phyloP scores from a whole-genome alignment of 2,888 invertebrate species.

The Pyrocoelia pectoralis region DNA sequence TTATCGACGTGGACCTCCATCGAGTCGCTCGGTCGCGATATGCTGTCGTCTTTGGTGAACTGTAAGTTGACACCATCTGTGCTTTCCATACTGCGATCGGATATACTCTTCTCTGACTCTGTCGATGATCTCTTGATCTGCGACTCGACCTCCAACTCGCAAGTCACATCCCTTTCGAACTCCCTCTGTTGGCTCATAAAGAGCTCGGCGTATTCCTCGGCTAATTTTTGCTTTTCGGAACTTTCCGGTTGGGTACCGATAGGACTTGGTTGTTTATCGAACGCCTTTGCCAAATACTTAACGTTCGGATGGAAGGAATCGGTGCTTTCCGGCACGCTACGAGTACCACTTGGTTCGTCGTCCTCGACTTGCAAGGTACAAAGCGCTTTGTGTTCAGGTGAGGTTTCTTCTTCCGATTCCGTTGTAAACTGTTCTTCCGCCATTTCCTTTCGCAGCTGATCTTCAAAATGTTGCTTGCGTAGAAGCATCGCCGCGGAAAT shows the following conservation, averaged over 20 bases:
- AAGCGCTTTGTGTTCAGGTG: conserved; percentile 61
- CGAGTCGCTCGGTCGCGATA: conserved; percentile 59
- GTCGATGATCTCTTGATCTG: conserved; percentile 46
- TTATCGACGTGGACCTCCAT: conserved; percentile 64
- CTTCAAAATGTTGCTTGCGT: conserved; percentile 67
- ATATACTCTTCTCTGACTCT: conserved; percentile 53
- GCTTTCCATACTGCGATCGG: conserved; percentile 44
- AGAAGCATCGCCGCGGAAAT: conserved; percentile 64
- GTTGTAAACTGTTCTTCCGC: conserved; percentile 62
- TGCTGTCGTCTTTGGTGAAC: conserved; percentile 37
- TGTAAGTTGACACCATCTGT: conserved; percentile 37
- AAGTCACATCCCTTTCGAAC: conserved; percentile 16
- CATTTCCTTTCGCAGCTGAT: conserved; percentile 68
- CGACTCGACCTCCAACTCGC: conserved; percentile 35
- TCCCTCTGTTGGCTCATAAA: conserved; percentile 30
- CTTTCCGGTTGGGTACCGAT: conserved; percentile 42
- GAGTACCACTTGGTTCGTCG: conserved; percentile 42
- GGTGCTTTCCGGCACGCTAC: conserved; percentile 37
- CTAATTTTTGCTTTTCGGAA: conserved; percentile 25
- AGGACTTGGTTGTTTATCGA: no score
- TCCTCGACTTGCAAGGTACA: conserved; percentile 42
- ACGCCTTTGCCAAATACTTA: conserved; percentile 42
- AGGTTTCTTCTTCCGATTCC: conserved; percentile 61
- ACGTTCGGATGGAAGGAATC: conserved; percentile 32
- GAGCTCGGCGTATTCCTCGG: conserved; percentile 28